Conservation (phyloP, 2,888 invertebrate genomes). For the Drosophila lacicola region DNA sequence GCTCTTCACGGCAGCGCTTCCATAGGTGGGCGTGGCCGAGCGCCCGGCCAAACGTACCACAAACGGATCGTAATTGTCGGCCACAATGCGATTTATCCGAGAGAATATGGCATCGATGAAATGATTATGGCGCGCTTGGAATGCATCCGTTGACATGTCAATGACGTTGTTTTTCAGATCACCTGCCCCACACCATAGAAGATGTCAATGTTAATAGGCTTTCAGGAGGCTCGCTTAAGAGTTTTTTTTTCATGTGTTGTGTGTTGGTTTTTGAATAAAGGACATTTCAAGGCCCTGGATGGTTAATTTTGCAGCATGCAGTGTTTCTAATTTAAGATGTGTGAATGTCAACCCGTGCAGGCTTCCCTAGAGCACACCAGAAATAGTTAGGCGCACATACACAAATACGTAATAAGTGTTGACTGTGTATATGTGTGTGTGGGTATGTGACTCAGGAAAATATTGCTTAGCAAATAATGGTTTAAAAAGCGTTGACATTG, state of each 20-base stretch:
- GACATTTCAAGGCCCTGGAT: slow-evolving; percentile 32
- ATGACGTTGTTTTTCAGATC: slow-evolving; percentile 84
- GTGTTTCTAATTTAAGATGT: slow-evolving; percentile 60
- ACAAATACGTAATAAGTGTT: slow-evolving; percentile 27
- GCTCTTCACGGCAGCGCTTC: slow-evolving; percentile 49
- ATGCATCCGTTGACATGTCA: slow-evolving; percentile 85
- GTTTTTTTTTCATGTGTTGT: slow-evolving; percentile 33
- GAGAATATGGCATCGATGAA: slow-evolving; percentile 93
- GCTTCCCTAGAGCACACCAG: slow-evolving; percentile 32
- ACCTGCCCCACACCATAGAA: slow-evolving; percentile 64
- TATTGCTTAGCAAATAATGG: slow-evolving; percentile 51
- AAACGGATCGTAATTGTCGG: slow-evolving; percentile 93
- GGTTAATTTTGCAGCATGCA: slow-evolving; percentile 42
- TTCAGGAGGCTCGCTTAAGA: slow-evolving; percentile 22
- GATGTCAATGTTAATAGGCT: slow-evolving; percentile 49
- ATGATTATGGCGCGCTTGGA: slow-evolving; percentile 92
- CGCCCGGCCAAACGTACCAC: slow-evolving; percentile 87
- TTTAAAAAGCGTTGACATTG: slow-evolving; percentile 54
- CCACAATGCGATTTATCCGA: slow-evolving; percentile 92
- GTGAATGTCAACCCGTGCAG: slow-evolving; percentile 21
- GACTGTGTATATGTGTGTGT: slow-evolving; percentile 10
- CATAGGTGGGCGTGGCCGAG: slow-evolving; percentile 48
- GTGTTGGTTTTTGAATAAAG: slow-evolving; percentile 20
- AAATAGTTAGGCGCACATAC: slow-evolving; percentile 34
- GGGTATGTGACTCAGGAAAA: neutral